These are phyloP conservation scores for Anthrax anthrax DNA, from an alignment of 2,888 invertebrate genomes.

Conservation along the genomic window DNA sequence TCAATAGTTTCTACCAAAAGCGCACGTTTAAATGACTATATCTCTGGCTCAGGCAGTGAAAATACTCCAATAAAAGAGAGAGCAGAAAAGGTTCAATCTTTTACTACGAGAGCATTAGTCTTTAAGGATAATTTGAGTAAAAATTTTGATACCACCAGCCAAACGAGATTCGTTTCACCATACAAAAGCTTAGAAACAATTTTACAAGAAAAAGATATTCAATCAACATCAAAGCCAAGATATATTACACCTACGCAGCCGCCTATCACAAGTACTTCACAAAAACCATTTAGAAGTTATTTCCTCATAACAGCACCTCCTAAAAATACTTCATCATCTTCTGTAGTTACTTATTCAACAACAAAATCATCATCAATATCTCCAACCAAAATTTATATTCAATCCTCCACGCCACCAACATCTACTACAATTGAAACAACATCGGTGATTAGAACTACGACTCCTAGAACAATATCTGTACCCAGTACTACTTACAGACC, in stretches of 20 bases:
- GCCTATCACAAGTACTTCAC: constrained; percentile 16
- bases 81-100: constrained; percentile 19
- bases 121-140: constrained; percentile 30
- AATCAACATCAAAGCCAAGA: constrained; percentile 22
- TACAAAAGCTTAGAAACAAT: constrained; percentile 39
- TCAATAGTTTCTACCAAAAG: constrained; percentile 7
- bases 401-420: constrained; percentile 5
- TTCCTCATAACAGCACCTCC: constrained; percentile 21
- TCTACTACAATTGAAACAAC: not conserved
- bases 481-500: not conserved
- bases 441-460: not conserved
- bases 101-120: constrained; percentile 27
- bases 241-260: constrained; percentile 15
- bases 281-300: constrained; percentile 23
- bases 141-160: constrained; percentile 23
- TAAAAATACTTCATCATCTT: constrained; percentile 7
- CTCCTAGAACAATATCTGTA: not conserved
- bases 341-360: not conserved
- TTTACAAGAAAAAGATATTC: constrained; percentile 27
- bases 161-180: constrained; percentile 38
- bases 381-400: not conserved
- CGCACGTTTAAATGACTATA: constrained; percentile 9
- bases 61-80: constrained; percentile 9
- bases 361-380: not conserved
- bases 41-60: constrained; percentile 14